Evolutionary conservation across 2,113 vertebrate species (phyloP).

Genomic region (Promerops cafer): DNA sequence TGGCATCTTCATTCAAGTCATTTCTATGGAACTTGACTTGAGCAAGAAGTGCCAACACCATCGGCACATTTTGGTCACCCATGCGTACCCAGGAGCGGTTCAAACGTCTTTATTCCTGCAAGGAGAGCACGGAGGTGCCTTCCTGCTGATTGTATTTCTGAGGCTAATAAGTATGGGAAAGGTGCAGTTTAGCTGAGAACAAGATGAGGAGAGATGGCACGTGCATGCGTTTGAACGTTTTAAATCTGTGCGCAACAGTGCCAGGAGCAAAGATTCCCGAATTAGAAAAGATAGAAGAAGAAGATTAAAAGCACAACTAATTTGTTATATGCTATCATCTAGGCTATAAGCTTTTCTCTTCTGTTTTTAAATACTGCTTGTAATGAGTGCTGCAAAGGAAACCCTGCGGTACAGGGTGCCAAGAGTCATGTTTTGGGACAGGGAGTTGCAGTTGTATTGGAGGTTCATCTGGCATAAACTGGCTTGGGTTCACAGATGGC

Average conservation of each 20-base stretch:
- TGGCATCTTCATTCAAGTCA: slow-evolving; percentile 20
- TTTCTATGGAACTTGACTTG: neutral
- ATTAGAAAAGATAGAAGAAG: neutral
- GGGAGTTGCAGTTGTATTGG: neutral
- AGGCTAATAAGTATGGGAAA: neutral
- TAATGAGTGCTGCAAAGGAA: neutral
- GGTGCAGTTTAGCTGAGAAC: neutral
- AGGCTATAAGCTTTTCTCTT: neutral
- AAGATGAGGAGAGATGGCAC: neutral
- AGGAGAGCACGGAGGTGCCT: neutral
- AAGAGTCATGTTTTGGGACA: neutral
- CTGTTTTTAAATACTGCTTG: neutral
- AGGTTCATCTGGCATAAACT: neutral
- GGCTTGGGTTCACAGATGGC: neutral
- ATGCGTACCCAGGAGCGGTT: neutral
- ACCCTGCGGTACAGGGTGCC: neutral
- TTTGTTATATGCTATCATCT: neutral
- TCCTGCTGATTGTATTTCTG: neutral
- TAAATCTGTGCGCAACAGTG: neutral
- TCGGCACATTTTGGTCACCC: neutral
- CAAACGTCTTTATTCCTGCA: neutral
- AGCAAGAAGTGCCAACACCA: neutral
- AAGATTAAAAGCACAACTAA: neutral
- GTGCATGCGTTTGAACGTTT: neutral
- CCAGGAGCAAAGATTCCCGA: neutral